Evolutionary conservation across 2,888 invertebrate genomes (phyloP).

Genomic region (Caenorhabditis macrosperma): DNA sequence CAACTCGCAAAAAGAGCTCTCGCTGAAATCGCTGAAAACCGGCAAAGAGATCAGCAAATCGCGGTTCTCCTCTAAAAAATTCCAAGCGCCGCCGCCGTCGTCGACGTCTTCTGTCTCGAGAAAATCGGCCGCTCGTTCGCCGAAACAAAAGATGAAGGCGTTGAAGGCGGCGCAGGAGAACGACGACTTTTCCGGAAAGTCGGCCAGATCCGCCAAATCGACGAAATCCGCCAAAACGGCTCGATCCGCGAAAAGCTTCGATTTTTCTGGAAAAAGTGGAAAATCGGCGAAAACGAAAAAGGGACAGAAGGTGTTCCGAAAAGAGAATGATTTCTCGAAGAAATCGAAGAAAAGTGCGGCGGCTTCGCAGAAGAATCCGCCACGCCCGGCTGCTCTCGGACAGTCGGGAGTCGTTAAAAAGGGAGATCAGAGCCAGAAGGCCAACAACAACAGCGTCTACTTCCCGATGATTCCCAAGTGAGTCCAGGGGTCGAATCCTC

Average conservation of each 20-base stretch:
- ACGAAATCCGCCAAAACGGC: constrained; percentile 4
- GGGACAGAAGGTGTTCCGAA: no score
- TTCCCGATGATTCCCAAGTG: constrained; percentile 27
- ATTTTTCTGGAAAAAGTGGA: no score
- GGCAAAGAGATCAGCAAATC: not conserved
- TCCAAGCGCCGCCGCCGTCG: not conserved
- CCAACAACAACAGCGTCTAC: constrained; percentile 12
- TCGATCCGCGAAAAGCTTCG: no score
- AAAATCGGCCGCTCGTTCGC: not conserved
- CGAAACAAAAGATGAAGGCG: not conserved
- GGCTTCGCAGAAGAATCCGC: not conserved
- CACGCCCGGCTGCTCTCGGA: not conserved
- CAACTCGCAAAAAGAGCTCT: constrained; percentile 7
- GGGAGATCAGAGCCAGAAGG: not conserved
- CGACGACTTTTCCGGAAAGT: constrained; percentile 9
- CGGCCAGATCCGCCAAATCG: constrained; percentile 13
- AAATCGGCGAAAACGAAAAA: no score
- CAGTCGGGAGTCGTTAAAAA: constrained; percentile 21
- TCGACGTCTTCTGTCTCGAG: not conserved
- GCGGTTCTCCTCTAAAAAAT: not conserved
- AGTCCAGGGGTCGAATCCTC: not conserved
- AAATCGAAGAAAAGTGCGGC: not conserved
- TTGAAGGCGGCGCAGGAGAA: not conserved
- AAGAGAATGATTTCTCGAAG: not conserved
- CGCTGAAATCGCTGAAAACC: not conserved